Evolutionary conservation across 2,113 vertebrate genomes (phyloP).

Genomic region (Ailurus styani): DNA sequence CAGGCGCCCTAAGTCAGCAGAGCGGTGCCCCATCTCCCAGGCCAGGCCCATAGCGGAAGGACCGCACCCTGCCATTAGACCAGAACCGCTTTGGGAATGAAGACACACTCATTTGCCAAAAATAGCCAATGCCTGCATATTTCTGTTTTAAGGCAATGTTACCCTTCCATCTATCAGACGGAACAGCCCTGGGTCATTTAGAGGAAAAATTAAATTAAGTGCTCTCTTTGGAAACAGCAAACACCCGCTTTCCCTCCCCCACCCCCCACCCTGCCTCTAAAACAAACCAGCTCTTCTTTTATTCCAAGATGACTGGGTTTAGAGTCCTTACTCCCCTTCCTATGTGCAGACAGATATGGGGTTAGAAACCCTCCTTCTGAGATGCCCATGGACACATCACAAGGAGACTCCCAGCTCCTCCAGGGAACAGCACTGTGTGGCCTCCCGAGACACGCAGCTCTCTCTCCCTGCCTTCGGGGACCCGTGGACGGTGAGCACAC

Average conservation of each 20-base stretch:
- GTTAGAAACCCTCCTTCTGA: not conserved
- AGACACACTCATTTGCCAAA: slow-evolving; percentile 50
- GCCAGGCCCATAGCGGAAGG: not conserved
- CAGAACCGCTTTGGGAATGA: slow-evolving; percentile 46
- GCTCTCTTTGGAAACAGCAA: slow-evolving; percentile 69
- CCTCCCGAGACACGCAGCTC: slow-evolving; percentile 12
- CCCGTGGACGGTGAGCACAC: slow-evolving; percentile 39
- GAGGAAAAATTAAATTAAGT: slow-evolving; percentile 65
- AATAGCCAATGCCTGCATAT: slow-evolving; percentile 51
- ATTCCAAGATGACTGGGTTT: slow-evolving; percentile 49
- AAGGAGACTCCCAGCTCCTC: not conserved
- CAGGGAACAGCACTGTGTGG: not conserved
- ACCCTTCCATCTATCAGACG: slow-evolving; percentile 57
- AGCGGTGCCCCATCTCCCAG: not conserved
- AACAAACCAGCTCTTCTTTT: slow-evolving; percentile 65
- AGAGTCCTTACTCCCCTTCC: slow-evolving; percentile 31
- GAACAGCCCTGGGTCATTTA: slow-evolving; percentile 62
- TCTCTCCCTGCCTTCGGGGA: slow-evolving; percentile 36
- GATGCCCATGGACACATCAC: not conserved
- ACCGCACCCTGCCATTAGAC: not conserved
- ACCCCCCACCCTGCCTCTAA: slow-evolving; percentile 30
- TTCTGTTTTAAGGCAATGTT: slow-evolving; percentile 70
- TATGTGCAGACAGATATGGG: not conserved
- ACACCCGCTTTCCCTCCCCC: slow-evolving; percentile 29
- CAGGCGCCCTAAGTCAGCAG: not conserved